Base-by-base conservation (phyloP, 2,113 vertebrate species). In the Oncorhynchus masou region DNA sequence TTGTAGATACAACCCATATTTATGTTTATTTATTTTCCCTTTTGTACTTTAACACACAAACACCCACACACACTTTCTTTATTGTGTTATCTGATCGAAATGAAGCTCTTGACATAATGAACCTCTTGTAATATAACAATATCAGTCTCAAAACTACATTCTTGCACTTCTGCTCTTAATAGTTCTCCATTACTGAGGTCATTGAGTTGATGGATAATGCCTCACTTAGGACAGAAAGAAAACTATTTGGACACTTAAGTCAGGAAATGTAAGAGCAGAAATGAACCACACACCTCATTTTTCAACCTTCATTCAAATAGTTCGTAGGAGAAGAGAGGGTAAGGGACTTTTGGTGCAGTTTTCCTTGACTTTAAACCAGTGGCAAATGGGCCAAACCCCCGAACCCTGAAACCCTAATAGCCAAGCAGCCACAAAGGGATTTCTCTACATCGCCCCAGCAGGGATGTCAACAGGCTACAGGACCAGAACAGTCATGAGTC, bases 121-220 rank as follows among this genome's bases (percentile, higher is more conserved):
- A 83, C 79, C 82, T 76, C 87, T 88, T 89, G 85, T 88, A 86
- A 86, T 79, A 77, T 83, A 39, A 39, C 34, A 8, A 39, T 81
- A 82, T 89, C 85, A 81, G 84, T 86, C 81, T 85, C 82, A 84
- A 39, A 84, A 86, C 84, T 82, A 79, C 71, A 85, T 87, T 87
- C 86, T 85, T 88, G 84, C 87, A 84, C 84, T 85, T 88, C 89
- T 87, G 79, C 86, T 89, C 81, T 84, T 77, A 39, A 80, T 90
- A 89, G 89, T 88, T 84, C 88, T 84, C 39, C 82, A 90, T 89
- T 90, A 86, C 83, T 81, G 87, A 84, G 87, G 85, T 90, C 88
- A 81, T 89, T 89, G 81, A 72, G 71, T 83, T 91, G 91, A 91
- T 90, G 90, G 88, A 88, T 89, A 84, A 85, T 76, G 74, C 80